Evolutionary conservation across 2,888 invertebrate species (phyloP).

Genomic region (Cantharis rustica): DNA sequence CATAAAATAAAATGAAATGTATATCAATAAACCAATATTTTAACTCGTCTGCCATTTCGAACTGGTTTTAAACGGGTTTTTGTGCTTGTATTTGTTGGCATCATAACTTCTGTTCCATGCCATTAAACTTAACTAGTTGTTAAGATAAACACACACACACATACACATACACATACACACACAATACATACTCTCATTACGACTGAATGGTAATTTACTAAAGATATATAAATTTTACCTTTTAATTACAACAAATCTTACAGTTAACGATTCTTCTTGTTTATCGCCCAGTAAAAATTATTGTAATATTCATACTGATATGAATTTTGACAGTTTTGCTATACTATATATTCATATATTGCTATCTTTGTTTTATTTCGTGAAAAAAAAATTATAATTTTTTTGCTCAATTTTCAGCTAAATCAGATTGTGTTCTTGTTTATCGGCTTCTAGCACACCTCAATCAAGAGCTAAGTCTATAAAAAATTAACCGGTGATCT

Average conservation of each 20-base stretch:
- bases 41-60: constrained; percentile 21
- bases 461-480: too few relatives aligned
- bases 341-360: too few relatives aligned
- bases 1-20: constrained; percentile 1
- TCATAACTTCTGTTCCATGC: constrained; percentile 25
- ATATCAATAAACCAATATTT: constrained; percentile 22
- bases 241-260: not conserved
- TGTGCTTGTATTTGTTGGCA: constrained; percentile 24
- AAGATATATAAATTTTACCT: not conserved
- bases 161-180: not conserved
- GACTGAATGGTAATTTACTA: not conserved
- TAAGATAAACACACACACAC: constrained; percentile 20
- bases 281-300: not conserved
- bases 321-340: not conserved
- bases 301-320: not conserved
- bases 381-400: too few relatives aligned
- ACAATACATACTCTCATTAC: not conserved
- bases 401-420: too few relatives aligned
- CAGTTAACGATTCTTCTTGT: not conserved
- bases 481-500: too few relatives aligned
- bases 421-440: too few relatives aligned
- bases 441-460: too few relatives aligned
- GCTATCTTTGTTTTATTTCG: too few relatives aligned
- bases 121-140: constrained; percentile 27
- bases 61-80: constrained; percentile 26